Evolutionary conservation across 2,113 vertebrate genomes (phyloP), one percentile per base, ranked within the genome.

Genomic region (Tupaia chinensis): DNA sequence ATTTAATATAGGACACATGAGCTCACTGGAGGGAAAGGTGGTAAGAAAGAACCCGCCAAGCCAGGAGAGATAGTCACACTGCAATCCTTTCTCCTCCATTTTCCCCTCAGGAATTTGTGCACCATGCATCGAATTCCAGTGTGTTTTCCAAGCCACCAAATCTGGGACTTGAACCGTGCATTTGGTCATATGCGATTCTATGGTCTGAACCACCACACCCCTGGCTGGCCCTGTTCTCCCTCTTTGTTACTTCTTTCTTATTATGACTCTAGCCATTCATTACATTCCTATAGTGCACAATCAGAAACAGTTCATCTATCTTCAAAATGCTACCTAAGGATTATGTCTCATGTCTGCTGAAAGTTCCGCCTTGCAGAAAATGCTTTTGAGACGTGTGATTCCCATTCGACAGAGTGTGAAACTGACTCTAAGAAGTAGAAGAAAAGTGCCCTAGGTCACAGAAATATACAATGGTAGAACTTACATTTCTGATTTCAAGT

Each of bases 401-500:
- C 32, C 13, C 32, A n/a, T 66, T 91, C 70, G 87, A 84, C 29
- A 60, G 84, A 54, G 69, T 60, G 20, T 79, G 20, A 80, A 87
- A 27, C 11, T 54, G 19, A 74, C 61, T 91, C 91, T 53, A 74
- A 78, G 79, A 87, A 73, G 9, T 58, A 10, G 23, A 84, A 79
- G 34, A 19, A 15, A 76, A 11, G 25, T 19, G 5, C 27, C 13
- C 22, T 12, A n/a, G 23, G 14, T 63, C 61, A 7, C n/a, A 85
- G 68, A 80, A 34, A 70, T 87, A 73, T 44, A 11, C 78, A 73
- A 79, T 4, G 44, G 29, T 34, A 73, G 27, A 83, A 83, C 6
- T 82, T 66, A 56, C 17, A 82, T 54, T 86, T 82, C 9, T 80
- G 58, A 89, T 63, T 81, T 93, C 53, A 72, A 87, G 32, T 91